A percentile compares a stretch with the other conserved stretches of the same genome.
These are phyloP conservation scores for Pseudomyrmex dendroicus DNA, from an alignment of 1,140 invertebrate species.

Conservation along the genomic window DNA sequence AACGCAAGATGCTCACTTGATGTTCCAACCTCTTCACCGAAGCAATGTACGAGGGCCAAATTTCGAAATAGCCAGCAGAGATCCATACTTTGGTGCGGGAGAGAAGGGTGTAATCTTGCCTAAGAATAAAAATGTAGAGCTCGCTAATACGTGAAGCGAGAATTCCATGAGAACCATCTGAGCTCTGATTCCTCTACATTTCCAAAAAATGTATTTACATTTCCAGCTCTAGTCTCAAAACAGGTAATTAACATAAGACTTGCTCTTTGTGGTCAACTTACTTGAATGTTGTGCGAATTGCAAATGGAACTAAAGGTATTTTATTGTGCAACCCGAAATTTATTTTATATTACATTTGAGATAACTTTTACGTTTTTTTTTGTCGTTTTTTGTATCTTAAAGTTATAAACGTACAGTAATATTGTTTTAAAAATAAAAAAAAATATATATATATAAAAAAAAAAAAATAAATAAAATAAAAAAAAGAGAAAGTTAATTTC, in stretches of 20 bases:
- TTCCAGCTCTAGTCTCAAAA: conserved; percentile 82
- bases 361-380: conserved; percentile 23
- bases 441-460: not conserved
- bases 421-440: not conserved
- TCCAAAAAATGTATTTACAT: conserved; percentile 85
- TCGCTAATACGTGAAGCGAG: conserved; percentile 82
- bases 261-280: conserved; percentile 83
- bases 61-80: conserved; percentile 80
- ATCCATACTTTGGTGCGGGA: conserved; percentile 85
- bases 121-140: conserved; percentile 81
- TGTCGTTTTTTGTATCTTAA: not conserved
- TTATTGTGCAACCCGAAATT: not conserved
- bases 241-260: conserved; percentile 83
- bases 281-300: conserved; percentile 68
- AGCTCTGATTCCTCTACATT: conserved; percentile 86
- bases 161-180: conserved; percentile 85
- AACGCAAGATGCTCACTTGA: conserved; percentile 73
- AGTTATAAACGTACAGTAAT: not conserved
- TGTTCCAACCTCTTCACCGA: conserved; percentile 78
- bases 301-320: conserved; percentile 71
- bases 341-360: conserved; percentile 8
- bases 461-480: not conserved
- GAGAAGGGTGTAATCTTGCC: conserved; percentile 83
- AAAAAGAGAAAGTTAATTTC: not conserved
- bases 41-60: conserved; percentile 77